Base-by-base conservation (phyloP, 2,113 vertebrate genomes). In the Dromiciops gliroides region DNA sequence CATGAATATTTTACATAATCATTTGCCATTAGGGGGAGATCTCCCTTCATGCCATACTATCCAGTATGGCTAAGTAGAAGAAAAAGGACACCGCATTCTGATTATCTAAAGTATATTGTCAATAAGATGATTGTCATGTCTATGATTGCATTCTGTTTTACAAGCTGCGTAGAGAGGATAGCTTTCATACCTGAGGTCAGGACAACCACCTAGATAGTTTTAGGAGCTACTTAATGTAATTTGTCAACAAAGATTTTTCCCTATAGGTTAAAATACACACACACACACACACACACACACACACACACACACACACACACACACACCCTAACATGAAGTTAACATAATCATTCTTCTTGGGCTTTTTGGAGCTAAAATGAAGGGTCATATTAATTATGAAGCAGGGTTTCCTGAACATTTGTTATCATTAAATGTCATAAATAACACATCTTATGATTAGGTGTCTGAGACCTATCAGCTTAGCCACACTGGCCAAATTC, bases 291-390 rank as follows among this genome's bases (percentile, higher is more conserved):
- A 44, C 16, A 75, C 37, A 75, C 67, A 75, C 14, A 75, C 67
- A 75, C 37, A 75, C 14, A 75, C 37, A 75, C 37, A n/a, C 37
- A 83, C 67, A 83, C 19, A 23, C 67, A 75, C 37, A n/a, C 67
- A 75, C 1, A 2, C 37, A 4, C 60, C 25, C 31, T 16, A n/a
- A 49, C 37, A 2, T 3, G 50, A 19, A 8, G 3, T 0, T n/a
- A 52, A 44, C 47, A 5, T 25, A 25, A 24, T 4, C 31, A 16
- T 16, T 26, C 19, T 91, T 48, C 47, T 31, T 44, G 25, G 9
- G 3, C 44, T 25, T 52, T 90, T n/a, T n/a, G 9, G 51, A 94
- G 48, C 6, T n/a, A 44, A 19, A 83, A 44, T 4, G 37, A n/a
- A 83, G n/a, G 37, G 16, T 44, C 44, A 83, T 83, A 83, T 83